Evolutionary conservation across 2,113 vertebrate species (phyloP).

Genomic region (Daphoenositta chrysoptera): DNA sequence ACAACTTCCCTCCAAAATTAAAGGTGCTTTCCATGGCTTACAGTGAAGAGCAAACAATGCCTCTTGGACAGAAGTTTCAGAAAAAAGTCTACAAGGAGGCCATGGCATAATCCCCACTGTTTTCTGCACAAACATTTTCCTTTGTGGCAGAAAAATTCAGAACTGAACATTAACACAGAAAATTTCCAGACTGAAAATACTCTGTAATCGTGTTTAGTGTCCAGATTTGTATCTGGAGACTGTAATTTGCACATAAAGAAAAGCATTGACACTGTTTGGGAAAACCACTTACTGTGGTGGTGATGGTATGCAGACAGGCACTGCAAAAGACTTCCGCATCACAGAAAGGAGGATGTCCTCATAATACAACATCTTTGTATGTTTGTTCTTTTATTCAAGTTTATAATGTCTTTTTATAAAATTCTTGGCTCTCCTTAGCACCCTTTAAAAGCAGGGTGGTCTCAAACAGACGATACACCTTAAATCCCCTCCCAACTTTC

Average conservation of each 20-base stretch:
- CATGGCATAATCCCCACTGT: background rate
- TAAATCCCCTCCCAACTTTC: background rate
- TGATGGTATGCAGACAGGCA: background rate
- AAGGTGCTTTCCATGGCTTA: background rate
- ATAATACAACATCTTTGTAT: background rate
- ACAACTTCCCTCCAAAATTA: background rate
- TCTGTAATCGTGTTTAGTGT: fast-evolving
- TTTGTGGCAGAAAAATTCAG: background rate
- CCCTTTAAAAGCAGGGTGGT: background rate
- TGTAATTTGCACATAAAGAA: background rate
- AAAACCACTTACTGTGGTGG: background rate
- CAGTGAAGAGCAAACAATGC: fast-evolving
- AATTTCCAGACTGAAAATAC: background rate
- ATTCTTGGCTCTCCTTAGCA: background rate
- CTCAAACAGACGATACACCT: background rate
- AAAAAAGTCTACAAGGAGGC: background rate
- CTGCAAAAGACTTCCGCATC: background rate
- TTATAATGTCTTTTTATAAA: background rate
- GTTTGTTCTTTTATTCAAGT: background rate
- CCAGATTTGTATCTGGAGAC: background rate
- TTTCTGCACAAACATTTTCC: background rate
- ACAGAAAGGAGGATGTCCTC: background rate
- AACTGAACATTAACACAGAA: background rate
- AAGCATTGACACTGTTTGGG: background rate
- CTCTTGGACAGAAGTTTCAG: background rate